A percentile compares a stretch with the other conserved stretches of the same genome.
Conservation (phyloP, 2,113 vertebrate genomes). For the Collichthys lucidus region DNA sequence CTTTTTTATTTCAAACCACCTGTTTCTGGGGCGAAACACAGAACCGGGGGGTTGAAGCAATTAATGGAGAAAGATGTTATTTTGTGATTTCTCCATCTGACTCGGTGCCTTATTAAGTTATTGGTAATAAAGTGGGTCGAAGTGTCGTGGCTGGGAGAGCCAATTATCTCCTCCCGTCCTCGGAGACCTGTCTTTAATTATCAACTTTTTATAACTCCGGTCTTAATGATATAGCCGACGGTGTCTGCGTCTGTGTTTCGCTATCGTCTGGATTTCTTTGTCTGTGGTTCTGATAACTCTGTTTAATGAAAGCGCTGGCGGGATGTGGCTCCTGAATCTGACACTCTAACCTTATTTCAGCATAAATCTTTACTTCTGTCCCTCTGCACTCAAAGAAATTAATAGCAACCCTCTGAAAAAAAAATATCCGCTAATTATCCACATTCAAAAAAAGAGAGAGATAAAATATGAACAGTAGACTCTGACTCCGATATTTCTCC, state of each 20-base stretch:
- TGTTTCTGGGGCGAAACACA: constrained; percentile 13
- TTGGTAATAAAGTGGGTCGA: constrained; percentile 77
- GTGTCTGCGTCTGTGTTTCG: constrained; percentile 46
- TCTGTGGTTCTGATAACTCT: constrained; percentile 69
- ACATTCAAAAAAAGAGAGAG: neutral
- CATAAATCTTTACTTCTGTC: neutral
- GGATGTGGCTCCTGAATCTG: constrained; percentile 36
- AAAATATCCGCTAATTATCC: neutral
- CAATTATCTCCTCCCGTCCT: constrained; percentile 74
- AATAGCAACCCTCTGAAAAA: neutral
- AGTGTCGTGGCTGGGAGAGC: constrained; percentile 70
- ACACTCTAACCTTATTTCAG: constrained; percentile 50
- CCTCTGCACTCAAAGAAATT: constrained; percentile 49
- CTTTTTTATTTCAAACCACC: constrained; percentile 18
- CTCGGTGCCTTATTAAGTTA: constrained; percentile 70
- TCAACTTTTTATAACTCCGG: constrained; percentile 79
- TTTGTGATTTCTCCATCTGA: constrained; percentile 57
- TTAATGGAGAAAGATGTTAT: constrained; percentile 36
- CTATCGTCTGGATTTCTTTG: constrained; percentile 30
- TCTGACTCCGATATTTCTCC: neutral
- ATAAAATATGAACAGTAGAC: neutral
- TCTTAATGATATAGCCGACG: constrained; percentile 73
- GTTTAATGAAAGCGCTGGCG: constrained; percentile 43
- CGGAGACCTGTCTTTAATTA: constrained; percentile 80
- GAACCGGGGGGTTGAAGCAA: constrained; percentile 2